Base-by-base conservation (phyloP, 2,113 vertebrate species). In the Syngnathus typhle region DNA sequence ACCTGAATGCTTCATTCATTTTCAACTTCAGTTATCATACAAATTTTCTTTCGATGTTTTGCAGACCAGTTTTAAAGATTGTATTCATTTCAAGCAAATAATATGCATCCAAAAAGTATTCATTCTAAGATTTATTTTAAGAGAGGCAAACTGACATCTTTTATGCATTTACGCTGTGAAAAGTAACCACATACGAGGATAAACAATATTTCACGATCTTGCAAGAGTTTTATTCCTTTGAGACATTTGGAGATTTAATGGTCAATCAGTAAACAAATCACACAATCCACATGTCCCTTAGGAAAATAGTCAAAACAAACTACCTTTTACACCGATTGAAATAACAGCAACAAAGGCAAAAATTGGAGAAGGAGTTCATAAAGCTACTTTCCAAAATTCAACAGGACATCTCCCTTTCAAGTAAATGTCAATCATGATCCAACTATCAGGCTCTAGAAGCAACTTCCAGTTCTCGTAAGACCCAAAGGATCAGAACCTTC, bases 401-500 rank as follows among this genome's bases (percentile, higher is more conserved):
- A 91, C 89, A 88, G 85, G 86, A 86, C 88, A 88, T 86, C 88
- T 88, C 85, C 83, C 88, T 87, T 88, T 89, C 86, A 87, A 87
- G 87, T 82, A 75, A 78, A 83, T 90, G 91, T 93, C 85, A 89
- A 88, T 84, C 93, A 91, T 92, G 81, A 80, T 75, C 87, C 93
- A 89, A 87, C 87, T 81, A 90, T 84, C 91, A 93, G 83, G 92
- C 92, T 94, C 92, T 91, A 89, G 78, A 85, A 82, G 87, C 84
- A 88, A 90, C 79, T 91, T 85, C 91, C 87, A 88, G 78, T 86
- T 88, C 84, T 82, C 64, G 79, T 72, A 88, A 94, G 93, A 95
- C 92, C 94, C 95, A 83, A 93, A 93, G 91, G 91, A 91, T 94
- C 91, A 89, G 89, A 92, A 92, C 92, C 93, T 92, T 91, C 88